Evolutionary conservation across 2,888 invertebrate genomes (phyloP).

Genomic region (Hydriomena furcata): DNA sequence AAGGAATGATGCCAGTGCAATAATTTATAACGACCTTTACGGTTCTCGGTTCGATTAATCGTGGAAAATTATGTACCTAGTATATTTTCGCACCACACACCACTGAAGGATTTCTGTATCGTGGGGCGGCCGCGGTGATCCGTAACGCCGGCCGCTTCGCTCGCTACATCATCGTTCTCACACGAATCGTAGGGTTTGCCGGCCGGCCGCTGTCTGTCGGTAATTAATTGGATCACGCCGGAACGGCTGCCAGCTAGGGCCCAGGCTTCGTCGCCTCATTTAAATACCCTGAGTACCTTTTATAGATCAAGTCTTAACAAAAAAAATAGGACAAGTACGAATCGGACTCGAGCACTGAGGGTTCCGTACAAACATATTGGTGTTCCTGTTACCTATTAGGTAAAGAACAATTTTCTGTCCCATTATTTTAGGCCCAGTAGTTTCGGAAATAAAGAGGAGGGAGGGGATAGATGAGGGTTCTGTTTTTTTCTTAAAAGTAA

Average conservation of each 20-base stretch:
- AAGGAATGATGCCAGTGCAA: conserved; percentile 11
- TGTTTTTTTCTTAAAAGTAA: too few species aligned
- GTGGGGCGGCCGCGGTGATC: conserved; percentile 35
- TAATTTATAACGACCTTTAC: conserved; percentile 39
- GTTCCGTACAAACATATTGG: too few species aligned
- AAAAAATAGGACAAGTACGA: too few species aligned
- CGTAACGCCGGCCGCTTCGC: conserved; percentile 48
- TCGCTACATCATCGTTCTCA: conserved; percentile 34
- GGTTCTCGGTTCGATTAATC: conserved; percentile 52
- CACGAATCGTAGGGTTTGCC: conserved; percentile 20
- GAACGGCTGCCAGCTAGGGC: conserved; percentile 46
- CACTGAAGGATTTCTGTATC: conserved; percentile 61
- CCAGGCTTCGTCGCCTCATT: conserved; percentile 35
- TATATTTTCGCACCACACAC: conserved; percentile 54
- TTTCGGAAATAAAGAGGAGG: too few species aligned
- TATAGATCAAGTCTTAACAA: neutral
- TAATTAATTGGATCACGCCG: conserved; percentile 71
- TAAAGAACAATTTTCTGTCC: too few species aligned
- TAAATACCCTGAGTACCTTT: conserved; percentile 19
- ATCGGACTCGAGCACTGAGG: too few species aligned
- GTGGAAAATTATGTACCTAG: conserved; percentile 53
- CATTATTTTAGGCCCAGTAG: too few species aligned
- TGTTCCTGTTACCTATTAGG: too few species aligned
- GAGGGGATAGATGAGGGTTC: too few species aligned
- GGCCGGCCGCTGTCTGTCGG: conserved; percentile 31